These are phyloP conservation scores for Chymomyza caudatula DNA, from an alignment of 2,888 invertebrate species.

Conservation along the genomic window DNA sequence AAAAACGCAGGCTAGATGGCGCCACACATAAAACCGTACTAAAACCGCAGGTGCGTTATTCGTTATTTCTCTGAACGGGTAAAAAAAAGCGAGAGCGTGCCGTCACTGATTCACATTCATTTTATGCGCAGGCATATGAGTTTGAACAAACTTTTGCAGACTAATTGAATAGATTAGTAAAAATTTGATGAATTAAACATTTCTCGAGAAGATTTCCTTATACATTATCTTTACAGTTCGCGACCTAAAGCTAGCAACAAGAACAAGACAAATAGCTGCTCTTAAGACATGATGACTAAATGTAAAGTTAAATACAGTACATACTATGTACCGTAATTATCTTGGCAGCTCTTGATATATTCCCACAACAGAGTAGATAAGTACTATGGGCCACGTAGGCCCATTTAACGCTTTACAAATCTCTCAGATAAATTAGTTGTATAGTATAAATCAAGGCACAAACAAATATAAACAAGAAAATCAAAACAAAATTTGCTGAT, in stretches of 20 bases:
- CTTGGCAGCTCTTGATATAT: constrained; percentile 37
- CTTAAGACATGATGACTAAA: constrained; percentile 47
- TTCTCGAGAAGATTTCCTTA: no score
- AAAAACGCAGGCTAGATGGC: no score
- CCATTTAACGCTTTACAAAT: neutral
- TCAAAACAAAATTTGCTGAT: constrained; percentile 26
- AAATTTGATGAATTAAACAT: neutral
- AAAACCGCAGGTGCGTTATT: no score
- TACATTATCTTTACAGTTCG: neutral
- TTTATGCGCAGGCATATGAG: no score
- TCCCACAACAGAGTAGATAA: neutral
- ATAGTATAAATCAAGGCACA: neutral
- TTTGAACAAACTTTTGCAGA: no score
- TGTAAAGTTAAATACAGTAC: constrained; percentile 38
- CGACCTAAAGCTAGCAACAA: neutral
- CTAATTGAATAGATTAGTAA: no score
- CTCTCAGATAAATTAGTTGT: neutral
- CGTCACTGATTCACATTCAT: no score
- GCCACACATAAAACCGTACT: no score
- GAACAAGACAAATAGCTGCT: constrained; percentile 7
- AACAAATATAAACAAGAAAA: constrained; percentile 37
- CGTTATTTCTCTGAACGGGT: no score
- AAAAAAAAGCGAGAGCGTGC: no score
- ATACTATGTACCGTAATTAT: constrained; percentile 35
- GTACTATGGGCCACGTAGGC: neutral